Conservation (phyloP, 2,888 invertebrate species). For the Nymphalis urticae region DNA sequence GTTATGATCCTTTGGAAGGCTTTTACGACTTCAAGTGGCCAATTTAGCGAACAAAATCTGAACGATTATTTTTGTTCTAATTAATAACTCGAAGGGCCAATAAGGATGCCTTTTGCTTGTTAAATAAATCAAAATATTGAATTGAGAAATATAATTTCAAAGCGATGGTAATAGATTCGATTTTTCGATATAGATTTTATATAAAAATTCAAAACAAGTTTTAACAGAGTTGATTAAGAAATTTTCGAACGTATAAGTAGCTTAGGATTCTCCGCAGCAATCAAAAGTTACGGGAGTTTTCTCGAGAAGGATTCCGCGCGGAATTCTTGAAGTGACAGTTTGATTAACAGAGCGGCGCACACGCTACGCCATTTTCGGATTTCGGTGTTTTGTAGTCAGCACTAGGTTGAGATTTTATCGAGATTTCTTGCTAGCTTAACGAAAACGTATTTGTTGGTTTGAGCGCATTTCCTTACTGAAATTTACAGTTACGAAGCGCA, state of each 20-base stretch:
- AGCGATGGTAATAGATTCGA: constrained; percentile 6
- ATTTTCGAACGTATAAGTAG: constrained; percentile 71
- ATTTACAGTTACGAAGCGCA: constrained; percentile 26
- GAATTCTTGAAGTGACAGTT: constrained; percentile 82
- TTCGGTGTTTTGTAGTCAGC: constrained; percentile 65
- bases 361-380: constrained; percentile 71
- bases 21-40: constrained; percentile 80
- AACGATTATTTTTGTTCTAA: constrained; percentile 80
- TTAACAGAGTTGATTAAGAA: constrained; percentile 69
- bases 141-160: constrained; percentile 53
- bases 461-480: constrained; percentile 29
- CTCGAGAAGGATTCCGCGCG: constrained; percentile 75
- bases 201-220: constrained; percentile 40
- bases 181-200: constrained; percentile 4
- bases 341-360: constrained; percentile 80
- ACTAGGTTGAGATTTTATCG: constrained; percentile 62
- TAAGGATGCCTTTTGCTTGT: constrained; percentile 65
- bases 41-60: constrained; percentile 78
- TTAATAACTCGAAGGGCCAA: constrained; percentile 72
- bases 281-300: constrained; percentile 79
- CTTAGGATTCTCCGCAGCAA: constrained; percentile 72
- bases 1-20: constrained; percentile 78
- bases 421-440: constrained; percentile 41
- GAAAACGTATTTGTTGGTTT: constrained; percentile 38
- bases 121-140: constrained; percentile 69